Conservation (phyloP, 2,888 invertebrate species). For the Syrphus vitripennis region DNA sequence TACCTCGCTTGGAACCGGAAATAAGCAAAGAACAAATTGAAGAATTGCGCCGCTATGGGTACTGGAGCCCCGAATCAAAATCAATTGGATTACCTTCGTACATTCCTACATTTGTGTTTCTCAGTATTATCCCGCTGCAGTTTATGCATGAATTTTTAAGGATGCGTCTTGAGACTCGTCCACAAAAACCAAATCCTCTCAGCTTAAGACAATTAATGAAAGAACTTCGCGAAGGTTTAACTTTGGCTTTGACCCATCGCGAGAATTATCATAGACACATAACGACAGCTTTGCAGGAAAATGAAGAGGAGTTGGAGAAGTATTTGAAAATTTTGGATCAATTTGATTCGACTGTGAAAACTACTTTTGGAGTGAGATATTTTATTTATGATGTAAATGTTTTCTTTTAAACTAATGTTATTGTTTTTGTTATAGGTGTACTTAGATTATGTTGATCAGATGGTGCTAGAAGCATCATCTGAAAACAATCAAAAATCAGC, state of each 20-base stretch:
- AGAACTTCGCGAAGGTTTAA: conserved; percentile 94
- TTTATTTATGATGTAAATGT: not conserved
- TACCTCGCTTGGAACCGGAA: conserved; percentile 78
- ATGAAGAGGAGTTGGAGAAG: conserved; percentile 81
- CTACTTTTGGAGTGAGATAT: conserved; percentile 85
- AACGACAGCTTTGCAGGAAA: conserved; percentile 83
- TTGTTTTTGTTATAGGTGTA: conserved; percentile 85
- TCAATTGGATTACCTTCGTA: conserved; percentile 93
- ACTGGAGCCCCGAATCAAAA: conserved; percentile 89
- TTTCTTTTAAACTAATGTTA: conserved; percentile 42
- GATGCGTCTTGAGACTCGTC: conserved; percentile 91
- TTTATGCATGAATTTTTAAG: conserved; percentile 95
- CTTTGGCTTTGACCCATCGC: conserved; percentile 91
- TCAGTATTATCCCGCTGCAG: conserved; percentile 92
- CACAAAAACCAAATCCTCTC: conserved; percentile 91
- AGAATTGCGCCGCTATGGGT: conserved; percentile 84
- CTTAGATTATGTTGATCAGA: conserved; percentile 91
- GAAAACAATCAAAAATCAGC: conserved; percentile 85
- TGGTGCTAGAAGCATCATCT: conserved; percentile 85
- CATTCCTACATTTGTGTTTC: conserved; percentile 91
- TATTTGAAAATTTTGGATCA: conserved; percentile 85
- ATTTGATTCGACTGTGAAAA: conserved; percentile 90
- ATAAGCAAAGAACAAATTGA: conserved; percentile 79
- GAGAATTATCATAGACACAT: conserved; percentile 88
- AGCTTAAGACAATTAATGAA: conserved; percentile 94